phyloP scores from a whole-genome alignment of 1,140 invertebrate genomes.

The Homalodisca vitripennis region DNA sequence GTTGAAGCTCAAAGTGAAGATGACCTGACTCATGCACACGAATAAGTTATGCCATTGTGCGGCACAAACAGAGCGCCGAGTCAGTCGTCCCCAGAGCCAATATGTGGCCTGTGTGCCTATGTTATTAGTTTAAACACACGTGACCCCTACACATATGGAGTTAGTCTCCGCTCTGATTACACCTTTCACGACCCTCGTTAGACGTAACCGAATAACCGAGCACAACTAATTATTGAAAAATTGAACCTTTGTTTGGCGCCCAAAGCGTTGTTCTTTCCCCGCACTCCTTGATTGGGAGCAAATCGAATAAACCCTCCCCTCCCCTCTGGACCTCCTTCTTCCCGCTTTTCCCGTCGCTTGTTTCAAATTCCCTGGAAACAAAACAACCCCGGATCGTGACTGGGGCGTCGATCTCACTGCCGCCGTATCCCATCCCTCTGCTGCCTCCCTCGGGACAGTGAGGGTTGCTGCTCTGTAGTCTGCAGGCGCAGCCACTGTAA shows the following conservation, averaged over 20 bases:
- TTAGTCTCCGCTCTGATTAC: not conserved
- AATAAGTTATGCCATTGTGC: no score
- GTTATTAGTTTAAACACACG: not conserved
- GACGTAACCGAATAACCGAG: conserved; percentile 8
- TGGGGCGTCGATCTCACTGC: no score
- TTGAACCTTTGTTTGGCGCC: conserved; percentile 3
- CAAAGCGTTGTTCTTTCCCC: not conserved
- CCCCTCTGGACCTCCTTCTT: no score
- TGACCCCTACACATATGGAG: not conserved
- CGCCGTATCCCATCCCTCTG: no score
- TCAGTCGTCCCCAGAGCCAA: no score
- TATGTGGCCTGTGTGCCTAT: no score
- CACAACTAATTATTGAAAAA: conserved; percentile 13
- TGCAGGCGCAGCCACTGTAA: no score
- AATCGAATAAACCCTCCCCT: not conserved
- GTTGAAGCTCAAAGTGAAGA: no score
- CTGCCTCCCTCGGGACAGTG: no score
- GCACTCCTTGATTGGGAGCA: conserved; percentile 3
- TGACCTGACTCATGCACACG: no score
- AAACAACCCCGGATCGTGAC: conserved; percentile 5
- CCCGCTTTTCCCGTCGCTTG: not conserved
- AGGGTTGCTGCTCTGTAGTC: no score
- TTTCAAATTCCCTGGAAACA: conserved; percentile 9
- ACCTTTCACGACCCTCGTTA: conserved; percentile 8
- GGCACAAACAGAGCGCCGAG: no score